These are phyloP conservation scores for Orchestes rusci DNA, from an alignment of 2,888 invertebrate genomes.

Conservation along the genomic window DNA sequence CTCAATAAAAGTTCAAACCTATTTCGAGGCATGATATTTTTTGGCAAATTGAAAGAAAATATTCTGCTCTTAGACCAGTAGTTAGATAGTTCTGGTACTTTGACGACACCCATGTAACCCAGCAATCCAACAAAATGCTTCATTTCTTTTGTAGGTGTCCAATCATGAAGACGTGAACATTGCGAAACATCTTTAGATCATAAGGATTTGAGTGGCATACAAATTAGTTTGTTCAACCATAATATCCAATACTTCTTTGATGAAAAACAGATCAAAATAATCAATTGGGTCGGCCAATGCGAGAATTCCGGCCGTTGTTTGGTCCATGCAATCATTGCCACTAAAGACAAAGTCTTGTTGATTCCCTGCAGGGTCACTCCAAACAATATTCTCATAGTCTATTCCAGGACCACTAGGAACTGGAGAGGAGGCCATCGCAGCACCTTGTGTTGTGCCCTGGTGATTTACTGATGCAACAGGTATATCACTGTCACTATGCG, in stretches of 20 bases:
- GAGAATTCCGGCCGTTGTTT: constrained; percentile 5
- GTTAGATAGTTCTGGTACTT: neutral
- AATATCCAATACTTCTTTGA: constrained; percentile 4
- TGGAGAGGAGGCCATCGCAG: too few species aligned
- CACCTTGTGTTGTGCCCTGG: too few species aligned
- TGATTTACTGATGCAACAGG: too few species aligned
- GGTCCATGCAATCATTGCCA: constrained; percentile 8
- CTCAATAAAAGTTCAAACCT: constrained; percentile 4
- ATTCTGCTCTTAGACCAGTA: neutral
- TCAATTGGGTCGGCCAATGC: constrained; percentile 10
- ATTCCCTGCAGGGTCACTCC: constrained; percentile 7
- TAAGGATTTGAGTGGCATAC: neutral
- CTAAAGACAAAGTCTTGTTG: constrained; percentile 6
- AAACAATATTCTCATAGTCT: constrained; percentile 7
- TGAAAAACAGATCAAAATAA: constrained; percentile 9
- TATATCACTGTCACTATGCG: too few species aligned
- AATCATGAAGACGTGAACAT: constrained; percentile 2
- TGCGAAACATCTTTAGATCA: neutral
- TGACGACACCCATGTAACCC: constrained; percentile 1
- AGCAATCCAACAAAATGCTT: constrained; percentile 1
- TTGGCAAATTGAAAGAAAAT: neutral
- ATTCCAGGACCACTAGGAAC: neutral
- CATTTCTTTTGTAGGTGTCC: constrained; percentile 8
- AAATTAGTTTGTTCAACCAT: neutral
- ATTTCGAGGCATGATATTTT: neutral